Conservation (phyloP, 2,113 vertebrate genomes). For the Piprites chloris region DNA sequence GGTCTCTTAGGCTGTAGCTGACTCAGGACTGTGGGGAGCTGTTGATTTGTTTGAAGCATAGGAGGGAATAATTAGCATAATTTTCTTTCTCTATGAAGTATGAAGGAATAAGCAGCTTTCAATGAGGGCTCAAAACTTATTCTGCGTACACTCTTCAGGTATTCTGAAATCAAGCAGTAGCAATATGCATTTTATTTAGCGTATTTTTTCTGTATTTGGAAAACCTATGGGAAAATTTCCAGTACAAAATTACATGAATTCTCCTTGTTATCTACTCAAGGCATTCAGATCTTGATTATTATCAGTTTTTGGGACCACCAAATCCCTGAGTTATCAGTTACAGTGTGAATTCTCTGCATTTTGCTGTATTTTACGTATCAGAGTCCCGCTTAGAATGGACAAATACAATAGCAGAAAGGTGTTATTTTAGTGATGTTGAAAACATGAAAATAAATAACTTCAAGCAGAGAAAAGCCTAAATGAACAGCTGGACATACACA, state of each 20-base stretch:
- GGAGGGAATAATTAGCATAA: not conserved
- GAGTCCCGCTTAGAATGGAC: constrained; percentile 39
- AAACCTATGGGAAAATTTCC: not conserved
- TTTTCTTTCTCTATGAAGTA: not conserved
- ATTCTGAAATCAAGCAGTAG: not conserved
- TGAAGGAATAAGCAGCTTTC: not conserved
- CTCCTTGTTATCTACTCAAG: not conserved
- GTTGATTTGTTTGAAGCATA: not conserved
- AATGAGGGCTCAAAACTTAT: not conserved
- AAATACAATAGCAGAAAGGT: constrained; percentile 19
- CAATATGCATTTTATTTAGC: not conserved
- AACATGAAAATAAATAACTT: constrained; percentile 38
- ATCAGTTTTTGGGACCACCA: not conserved
- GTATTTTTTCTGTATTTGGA: not conserved
- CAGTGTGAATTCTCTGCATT: not conserved
- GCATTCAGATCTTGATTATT: not conserved
- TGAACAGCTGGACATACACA: constrained; percentile 23
- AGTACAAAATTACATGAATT: not conserved
- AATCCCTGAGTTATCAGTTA: not conserved
- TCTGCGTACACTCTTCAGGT: not conserved
- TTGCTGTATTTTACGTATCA: not conserved
- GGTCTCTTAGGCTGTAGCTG: not conserved
- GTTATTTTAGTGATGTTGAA: not conserved
- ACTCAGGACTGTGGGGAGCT: not conserved
- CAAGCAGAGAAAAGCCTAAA: constrained; percentile 42